Conservation (phyloP, 2,888 invertebrate genomes). For the Bursaphelenchus okinawaensis region DNA sequence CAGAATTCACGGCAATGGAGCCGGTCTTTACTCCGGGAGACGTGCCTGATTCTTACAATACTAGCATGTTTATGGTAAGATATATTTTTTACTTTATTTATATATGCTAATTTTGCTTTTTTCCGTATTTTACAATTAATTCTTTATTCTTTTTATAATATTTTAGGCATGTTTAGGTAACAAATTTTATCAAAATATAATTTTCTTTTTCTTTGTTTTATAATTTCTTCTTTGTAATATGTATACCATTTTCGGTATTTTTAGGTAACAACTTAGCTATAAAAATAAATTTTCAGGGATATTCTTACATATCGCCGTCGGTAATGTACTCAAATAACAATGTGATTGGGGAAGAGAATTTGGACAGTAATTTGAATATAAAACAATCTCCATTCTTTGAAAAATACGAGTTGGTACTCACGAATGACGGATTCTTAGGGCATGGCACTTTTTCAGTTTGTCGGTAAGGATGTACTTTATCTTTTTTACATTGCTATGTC, state of each 20-base stretch:
- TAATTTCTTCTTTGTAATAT: too few species aligned
- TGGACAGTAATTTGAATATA: conserved; percentile 33
- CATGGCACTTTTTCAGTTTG: conserved; percentile 85
- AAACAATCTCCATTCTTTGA: conserved; percentile 81
- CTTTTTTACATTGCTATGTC: too few species aligned
- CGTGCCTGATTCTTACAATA: conserved; percentile 66
- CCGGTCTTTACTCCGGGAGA: conserved; percentile 86
- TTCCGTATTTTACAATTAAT: too few species aligned
- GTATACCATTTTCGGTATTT: too few species aligned
- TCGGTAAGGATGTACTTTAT: conserved; percentile 59
- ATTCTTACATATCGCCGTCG: conserved; percentile 89
- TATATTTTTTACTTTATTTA: not conserved
- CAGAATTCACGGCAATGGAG: conserved; percentile 87
- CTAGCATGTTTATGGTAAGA: conserved; percentile 43
- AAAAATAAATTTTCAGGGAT: conserved; percentile 66
- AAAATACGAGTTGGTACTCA: conserved; percentile 72
- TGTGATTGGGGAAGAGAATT: conserved; percentile 68
- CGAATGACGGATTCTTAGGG: conserved; percentile 69
- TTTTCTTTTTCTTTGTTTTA: too few species aligned
- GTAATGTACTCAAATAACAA: conserved; percentile 71
- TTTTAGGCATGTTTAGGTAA: too few species aligned
- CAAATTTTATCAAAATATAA: too few species aligned
- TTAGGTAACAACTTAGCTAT: too few species aligned
- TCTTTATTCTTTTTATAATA: too few species aligned
- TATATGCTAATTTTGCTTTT: too few species aligned